A percentile compares a stretch with the other conserved stretches of the same genome.
Conservation (phyloP, 2,113 vertebrate genomes). For the Epinephelus fuscoguttatus region DNA sequence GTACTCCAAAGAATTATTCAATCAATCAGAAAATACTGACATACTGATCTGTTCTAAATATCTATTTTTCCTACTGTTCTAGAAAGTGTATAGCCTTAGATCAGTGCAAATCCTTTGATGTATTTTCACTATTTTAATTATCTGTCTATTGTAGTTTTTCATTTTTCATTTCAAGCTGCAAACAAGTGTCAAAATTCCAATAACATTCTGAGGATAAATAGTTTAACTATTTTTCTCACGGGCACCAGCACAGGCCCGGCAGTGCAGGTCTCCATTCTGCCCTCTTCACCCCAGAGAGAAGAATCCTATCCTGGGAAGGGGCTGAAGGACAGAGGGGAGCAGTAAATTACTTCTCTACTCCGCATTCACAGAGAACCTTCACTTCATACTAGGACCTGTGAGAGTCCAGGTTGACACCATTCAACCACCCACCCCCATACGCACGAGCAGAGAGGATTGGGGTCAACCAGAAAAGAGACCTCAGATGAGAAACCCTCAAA, state of each 20-base stretch:
- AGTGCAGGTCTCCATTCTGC: conserved; percentile 26
- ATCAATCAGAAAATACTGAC: neutral
- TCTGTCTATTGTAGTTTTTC: neutral
- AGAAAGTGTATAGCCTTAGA: neutral
- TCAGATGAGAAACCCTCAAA: conserved; percentile 65
- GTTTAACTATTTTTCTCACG: conserved; percentile 10
- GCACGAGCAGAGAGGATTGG: conserved; percentile 56
- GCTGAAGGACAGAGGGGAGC: conserved; percentile 38
- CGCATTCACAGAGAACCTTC: conserved; percentile 67
- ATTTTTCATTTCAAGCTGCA: neutral
- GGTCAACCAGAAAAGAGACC: conserved; percentile 69
- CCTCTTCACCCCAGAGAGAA: conserved; percentile 56
- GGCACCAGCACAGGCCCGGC: neutral
- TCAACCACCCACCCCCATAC: conserved; percentile 13
- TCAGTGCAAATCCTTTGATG: neutral
- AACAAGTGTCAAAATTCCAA: neutral
- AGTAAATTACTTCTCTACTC: conserved; percentile 58
- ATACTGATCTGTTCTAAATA: neutral
- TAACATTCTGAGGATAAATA: neutral
- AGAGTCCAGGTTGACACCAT: conserved; percentile 43
- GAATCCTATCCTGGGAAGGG: conserved; percentile 48
- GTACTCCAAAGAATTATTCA: neutral
- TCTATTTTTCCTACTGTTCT: no score
- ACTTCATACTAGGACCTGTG: conserved; percentile 41
- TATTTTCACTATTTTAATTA: neutral